phyloP scores from a whole-genome alignment of 2,888 invertebrate genomes.

The Carabus problematicus region DNA sequence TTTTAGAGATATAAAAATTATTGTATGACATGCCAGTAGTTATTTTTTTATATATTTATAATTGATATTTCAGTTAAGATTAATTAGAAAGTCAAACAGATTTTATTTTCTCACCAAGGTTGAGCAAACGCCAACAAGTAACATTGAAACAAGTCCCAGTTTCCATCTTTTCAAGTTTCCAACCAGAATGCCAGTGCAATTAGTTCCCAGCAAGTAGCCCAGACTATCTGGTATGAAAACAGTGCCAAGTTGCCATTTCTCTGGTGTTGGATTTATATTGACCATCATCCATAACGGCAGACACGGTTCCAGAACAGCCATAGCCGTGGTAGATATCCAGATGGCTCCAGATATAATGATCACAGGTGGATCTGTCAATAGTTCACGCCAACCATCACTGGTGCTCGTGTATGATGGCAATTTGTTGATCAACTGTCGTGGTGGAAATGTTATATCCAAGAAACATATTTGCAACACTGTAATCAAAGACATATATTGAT shows the following conservation, averaged over 20 bases:
- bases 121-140: conserved; percentile 70
- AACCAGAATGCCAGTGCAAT: conserved; percentile 75
- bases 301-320: conserved; percentile 84
- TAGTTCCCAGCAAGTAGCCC: conserved; percentile 83
- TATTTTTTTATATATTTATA: too few relatives aligned
- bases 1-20: too few relatives aligned
- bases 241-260: conserved; percentile 79
- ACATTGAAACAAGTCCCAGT: conserved; percentile 68
- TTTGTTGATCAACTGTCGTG: neutral
- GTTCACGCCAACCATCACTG: conserved; percentile 58
- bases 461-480: conserved; percentile 28
- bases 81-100: too few relatives aligned
- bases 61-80: too few relatives aligned
- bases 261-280: conserved; percentile 69
- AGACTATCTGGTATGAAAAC: conserved; percentile 87
- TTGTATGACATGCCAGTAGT: too few relatives aligned
- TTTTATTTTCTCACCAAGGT: conserved; percentile 62
- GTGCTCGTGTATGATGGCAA: neutral
- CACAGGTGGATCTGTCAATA: conserved; percentile 70
- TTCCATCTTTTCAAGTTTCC: conserved; percentile 70
- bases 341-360: conserved; percentile 72
- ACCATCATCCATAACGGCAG: conserved; percentile 82
- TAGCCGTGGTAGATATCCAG: conserved; percentile 79
- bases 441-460: conserved; percentile 25
- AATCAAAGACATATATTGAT: neutral